Conservation (phyloP, 2,888 invertebrate genomes). For the Drosophila mayaguana region DNA sequence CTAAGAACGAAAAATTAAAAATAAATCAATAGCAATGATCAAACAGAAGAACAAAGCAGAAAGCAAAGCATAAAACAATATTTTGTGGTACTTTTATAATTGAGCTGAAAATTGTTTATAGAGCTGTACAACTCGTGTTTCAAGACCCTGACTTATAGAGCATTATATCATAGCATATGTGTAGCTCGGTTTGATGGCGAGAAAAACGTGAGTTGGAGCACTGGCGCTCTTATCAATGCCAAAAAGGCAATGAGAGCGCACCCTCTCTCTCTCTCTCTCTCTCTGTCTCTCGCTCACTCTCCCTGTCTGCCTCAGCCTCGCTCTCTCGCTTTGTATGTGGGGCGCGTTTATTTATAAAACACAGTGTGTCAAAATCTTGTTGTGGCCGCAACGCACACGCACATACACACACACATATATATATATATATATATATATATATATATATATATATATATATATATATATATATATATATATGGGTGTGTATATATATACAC, state of each 20-base stretch:
- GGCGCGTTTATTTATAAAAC: conserved; percentile 79
- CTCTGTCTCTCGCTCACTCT: background rate
- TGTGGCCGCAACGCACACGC: conserved; percentile 26
- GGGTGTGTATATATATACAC: conserved; percentile 18
- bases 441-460: conserved; percentile 5
- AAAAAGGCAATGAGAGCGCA: background rate
- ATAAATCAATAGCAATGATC: too few relatives aligned
- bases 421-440: background rate
- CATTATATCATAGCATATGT: conserved; percentile 1
- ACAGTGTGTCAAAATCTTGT: conserved; percentile 80
- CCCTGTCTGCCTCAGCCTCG: background rate
- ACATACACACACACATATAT: conserved; percentile 8
- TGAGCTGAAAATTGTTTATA: background rate
- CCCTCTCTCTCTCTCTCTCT: background rate
- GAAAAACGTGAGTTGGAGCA: conserved; percentile 1
- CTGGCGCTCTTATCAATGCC: conserved; percentile 36
- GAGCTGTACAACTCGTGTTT: background rate
- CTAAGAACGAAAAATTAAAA: background rate
- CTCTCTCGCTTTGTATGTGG: conserved; percentile 65
- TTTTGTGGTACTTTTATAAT: background rate
- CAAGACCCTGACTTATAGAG: background rate
- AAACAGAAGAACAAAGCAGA: background rate
- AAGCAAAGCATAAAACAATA: background rate
- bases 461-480: background rate
- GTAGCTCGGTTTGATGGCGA: background rate